phyloP scores from a whole-genome alignment of 2,888 invertebrate genomes.

The Aphidoletes aphidimyza region DNA sequence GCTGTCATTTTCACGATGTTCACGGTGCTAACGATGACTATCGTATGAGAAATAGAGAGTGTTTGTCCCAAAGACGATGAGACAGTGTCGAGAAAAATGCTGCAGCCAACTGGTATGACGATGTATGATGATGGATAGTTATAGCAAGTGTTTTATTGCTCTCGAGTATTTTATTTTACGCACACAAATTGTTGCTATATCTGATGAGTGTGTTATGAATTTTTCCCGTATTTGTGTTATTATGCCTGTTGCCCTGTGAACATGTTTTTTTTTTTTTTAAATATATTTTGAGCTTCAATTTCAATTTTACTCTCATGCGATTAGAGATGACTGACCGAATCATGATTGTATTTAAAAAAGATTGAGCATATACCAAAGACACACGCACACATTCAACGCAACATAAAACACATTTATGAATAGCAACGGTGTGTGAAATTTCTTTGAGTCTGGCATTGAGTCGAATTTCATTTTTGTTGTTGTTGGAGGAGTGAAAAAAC shows the following conservation, averaged over 20 bases:
- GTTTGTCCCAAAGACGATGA: background rate
- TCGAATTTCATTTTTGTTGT: background rate
- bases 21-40: too few species aligned
- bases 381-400: background rate
- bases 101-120: background rate
- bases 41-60: too few species aligned
- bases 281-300: too few species aligned
- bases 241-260: too few species aligned
- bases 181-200: background rate
- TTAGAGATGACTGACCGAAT: background rate
- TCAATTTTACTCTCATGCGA: too few species aligned
- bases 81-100: background rate
- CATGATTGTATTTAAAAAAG: background rate
- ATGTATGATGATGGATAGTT: conserved; percentile 7
- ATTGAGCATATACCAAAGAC: background rate
- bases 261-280: too few species aligned
- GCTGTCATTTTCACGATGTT: too few species aligned
- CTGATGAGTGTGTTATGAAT: background rate
- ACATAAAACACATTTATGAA: background rate
- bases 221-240: too few species aligned
- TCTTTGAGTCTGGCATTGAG: conserved; percentile 10
- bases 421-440: background rate
- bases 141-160: background rate
- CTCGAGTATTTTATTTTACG: background rate
- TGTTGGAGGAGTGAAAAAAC: too few species aligned